Conservation (phyloP, 2,797 vertebrate species). For the Varecia variegata region DNA sequence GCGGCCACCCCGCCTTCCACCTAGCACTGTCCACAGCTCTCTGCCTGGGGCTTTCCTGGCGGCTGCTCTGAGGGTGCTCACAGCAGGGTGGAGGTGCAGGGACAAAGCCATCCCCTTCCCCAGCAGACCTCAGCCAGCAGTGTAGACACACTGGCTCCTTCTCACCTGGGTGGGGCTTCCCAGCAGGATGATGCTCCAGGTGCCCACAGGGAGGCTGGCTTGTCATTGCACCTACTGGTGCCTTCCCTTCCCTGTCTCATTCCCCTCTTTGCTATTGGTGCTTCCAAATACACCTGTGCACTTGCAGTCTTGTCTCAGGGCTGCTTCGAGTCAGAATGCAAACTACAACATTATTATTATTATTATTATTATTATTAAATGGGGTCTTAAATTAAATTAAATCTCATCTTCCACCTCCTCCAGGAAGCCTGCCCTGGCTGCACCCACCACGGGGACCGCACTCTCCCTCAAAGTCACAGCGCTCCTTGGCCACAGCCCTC, state of each 20-base stretch:
- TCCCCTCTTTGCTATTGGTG: not conserved
- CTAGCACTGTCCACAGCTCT: not conserved
- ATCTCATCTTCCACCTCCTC: not conserved
- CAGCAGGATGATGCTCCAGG: fast-evolving
- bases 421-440: slow-evolving; percentile 7
- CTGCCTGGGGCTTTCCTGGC: not conserved
- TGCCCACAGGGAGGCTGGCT: not conserved
- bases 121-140: not conserved
- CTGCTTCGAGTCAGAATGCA: not conserved
- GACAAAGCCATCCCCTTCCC: not conserved
- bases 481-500: not conserved
- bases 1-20: not conserved
- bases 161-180: fast-evolving
- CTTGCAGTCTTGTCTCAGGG: not conserved
- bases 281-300: not conserved
- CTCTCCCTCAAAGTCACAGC: not conserved
- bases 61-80: not conserved
- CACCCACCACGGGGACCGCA: not conserved
- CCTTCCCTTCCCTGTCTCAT: not conserved
- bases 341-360: not conserved
- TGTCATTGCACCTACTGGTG: fast-evolving
- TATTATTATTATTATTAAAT: not conserved
- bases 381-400: no score
- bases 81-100: not conserved
- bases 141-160: not conserved